Percentiles rank a stretch among this genome's conserved stretches.
phyloP scores from a whole-genome alignment of 2,888 invertebrate species.

The Leucoptera coffeella region DNA sequence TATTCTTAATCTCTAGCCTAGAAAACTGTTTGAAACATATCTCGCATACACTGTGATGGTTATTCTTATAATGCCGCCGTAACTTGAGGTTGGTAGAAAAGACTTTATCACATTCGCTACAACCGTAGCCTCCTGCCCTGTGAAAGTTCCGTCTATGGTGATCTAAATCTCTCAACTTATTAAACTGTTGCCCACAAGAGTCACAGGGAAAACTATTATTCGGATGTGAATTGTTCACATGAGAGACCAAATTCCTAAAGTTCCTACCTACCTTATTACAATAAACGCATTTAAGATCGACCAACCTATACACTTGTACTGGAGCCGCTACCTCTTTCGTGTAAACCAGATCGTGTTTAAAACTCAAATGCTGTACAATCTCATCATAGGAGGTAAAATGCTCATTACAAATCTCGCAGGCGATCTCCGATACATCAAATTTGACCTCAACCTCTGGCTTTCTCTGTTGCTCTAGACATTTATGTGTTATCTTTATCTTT shows the following conservation, averaged over 20 bases:
- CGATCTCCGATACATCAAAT: conserved; percentile 11
- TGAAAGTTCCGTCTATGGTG: conserved; percentile 2
- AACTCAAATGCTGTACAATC: conserved; percentile 9
- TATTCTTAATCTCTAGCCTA: conserved; percentile 3
- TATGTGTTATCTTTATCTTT: conserved; percentile 5
- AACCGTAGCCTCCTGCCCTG: conserved; percentile 1
- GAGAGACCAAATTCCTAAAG: conserved; percentile 12
- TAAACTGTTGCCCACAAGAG: conserved; percentile 11
- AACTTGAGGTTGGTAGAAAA: conserved; percentile 3
- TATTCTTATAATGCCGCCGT: conserved; percentile 1
- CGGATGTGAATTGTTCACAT: conserved; percentile 12
- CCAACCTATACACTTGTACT: conserved; percentile 6
- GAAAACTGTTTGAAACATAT: conserved; percentile 4
- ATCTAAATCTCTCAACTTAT: conserved; percentile 2
- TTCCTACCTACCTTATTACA: conserved; percentile 7
- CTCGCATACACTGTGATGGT: conserved; percentile 3
- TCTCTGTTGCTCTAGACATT: conserved; percentile 5
- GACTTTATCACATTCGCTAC: not conserved
- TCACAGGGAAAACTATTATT: conserved; percentile 12
- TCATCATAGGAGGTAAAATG: conserved; percentile 7
- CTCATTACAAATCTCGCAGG: conserved; percentile 10
- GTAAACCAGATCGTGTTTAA: conserved; percentile 8
- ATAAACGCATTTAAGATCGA: conserved; percentile 9
- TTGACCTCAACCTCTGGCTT: conserved; percentile 8
- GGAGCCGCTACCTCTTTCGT: conserved; percentile 6